These are phyloP conservation scores for Gnatocerus cornutus DNA, from an alignment of 2,888 invertebrate genomes.

Conservation along the genomic window DNA sequence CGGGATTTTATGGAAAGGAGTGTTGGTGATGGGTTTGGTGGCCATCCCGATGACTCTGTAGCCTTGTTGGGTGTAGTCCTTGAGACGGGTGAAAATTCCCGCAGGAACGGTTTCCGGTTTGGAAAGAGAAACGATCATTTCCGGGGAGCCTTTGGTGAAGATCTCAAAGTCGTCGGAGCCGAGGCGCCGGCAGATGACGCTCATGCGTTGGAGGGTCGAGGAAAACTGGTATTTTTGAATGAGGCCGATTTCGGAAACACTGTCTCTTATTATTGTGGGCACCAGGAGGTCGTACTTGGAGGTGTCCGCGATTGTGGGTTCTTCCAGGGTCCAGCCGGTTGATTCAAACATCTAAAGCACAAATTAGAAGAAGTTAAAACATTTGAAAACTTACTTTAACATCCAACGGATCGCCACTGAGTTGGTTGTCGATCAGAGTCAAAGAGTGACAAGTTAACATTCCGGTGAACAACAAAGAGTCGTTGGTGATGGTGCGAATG, in stretches of 20 bases:
- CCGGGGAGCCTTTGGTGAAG: conserved; percentile 95
- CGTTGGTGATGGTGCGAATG: conserved; percentile 52
- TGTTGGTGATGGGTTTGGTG: conserved; percentile 76
- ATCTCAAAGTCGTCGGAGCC: conserved; percentile 83
- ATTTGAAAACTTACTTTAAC: conserved; percentile 81
- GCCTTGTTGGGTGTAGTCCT: conserved; percentile 88
- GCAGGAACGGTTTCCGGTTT: conserved; percentile 82
- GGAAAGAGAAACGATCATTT: conserved; percentile 88
- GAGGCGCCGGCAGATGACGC: conserved; percentile 83
- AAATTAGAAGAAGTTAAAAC: too few relatives aligned
- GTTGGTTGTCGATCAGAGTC: conserved; percentile 87
- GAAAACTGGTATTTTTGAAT: conserved; percentile 85
- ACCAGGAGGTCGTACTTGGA: conserved; percentile 87
- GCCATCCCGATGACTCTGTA: conserved; percentile 93
- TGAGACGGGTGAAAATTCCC: conserved; percentile 82
- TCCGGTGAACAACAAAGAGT: conserved; percentile 73
- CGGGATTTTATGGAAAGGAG: conserved; percentile 80
- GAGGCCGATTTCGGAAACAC: conserved; percentile 73
- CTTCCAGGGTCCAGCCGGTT: conserved; percentile 91
- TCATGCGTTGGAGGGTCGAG: conserved; percentile 91
- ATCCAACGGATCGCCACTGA: conserved; percentile 96
- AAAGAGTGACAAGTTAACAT: conserved; percentile 96
- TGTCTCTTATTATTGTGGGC: conserved; percentile 85
- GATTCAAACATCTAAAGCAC: conserved; percentile 93
- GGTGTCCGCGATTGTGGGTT: conserved; percentile 82